Conservation (phyloP, 2,888 invertebrate species). For the Cyrtodaria siliqua region DNA sequence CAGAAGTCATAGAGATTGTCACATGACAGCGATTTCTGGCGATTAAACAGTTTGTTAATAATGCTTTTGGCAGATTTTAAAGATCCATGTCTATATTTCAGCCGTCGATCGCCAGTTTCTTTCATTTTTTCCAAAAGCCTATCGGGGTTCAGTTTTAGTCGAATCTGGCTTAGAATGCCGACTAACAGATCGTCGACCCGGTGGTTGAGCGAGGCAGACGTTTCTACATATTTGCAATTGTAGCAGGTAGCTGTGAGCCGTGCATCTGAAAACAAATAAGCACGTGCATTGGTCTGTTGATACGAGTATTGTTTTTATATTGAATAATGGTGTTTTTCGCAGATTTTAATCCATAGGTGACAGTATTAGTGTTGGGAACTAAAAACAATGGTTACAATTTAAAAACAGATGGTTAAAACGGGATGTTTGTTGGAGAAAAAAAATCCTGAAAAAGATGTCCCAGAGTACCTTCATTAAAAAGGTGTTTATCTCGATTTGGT, state of each 20-base stretch:
- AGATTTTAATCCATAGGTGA: too few relatives aligned
- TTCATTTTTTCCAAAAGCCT: conserved; percentile 41
- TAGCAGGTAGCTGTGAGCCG: conserved; percentile 80
- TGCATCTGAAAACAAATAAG: conserved; percentile 63
- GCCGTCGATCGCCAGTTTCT: conserved; percentile 7
- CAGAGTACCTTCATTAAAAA: too few relatives aligned
- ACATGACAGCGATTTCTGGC: conserved; percentile 62
- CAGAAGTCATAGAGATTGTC: conserved; percentile 60
- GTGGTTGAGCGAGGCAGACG: conserved; percentile 98
- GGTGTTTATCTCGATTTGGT: too few relatives aligned
- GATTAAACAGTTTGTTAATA: conserved; percentile 51
- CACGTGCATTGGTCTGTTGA: too few relatives aligned
- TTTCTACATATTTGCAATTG: conserved; percentile 97
- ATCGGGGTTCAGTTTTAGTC: conserved; percentile 89
- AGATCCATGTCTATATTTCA: conserved; percentile 51
- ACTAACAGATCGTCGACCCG: conserved; percentile 98
- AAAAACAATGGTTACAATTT: too few relatives aligned
- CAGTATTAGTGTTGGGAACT: too few relatives aligned
- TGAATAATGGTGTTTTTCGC: too few relatives aligned
- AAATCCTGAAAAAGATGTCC: too few relatives aligned
- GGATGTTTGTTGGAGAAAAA: too few relatives aligned
- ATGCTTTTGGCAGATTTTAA: conserved; percentile 49
- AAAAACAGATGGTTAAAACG: too few relatives aligned
- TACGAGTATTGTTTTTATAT: too few relatives aligned
- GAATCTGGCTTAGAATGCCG: conserved; percentile 95